phyloP scores from a whole-genome alignment of 2,888 invertebrate species.

The Dermolepida albohirtum region DNA sequence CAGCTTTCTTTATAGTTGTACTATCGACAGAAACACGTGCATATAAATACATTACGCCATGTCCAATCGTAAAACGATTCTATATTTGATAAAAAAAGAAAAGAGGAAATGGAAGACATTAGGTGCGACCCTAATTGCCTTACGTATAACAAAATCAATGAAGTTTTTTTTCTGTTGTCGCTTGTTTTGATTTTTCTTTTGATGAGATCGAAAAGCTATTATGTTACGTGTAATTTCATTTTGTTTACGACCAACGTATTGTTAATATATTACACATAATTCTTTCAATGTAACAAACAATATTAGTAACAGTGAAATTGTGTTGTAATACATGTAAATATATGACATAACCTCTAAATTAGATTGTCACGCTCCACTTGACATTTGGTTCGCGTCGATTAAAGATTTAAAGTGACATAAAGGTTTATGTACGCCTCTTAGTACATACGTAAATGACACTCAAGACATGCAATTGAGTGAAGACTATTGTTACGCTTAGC shows the following conservation, averaged over 20 bases:
- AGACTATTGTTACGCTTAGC: no score
- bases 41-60: neutral
- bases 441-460: no score
- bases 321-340: conserved; percentile 13
- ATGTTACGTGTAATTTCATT: no score
- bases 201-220: no score
- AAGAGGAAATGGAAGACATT: neutral
- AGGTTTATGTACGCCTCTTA: no score
- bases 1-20: neutral
- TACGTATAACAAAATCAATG: conserved; percentile 14
- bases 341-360: conserved; percentile 28
- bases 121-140: conserved; percentile 2
- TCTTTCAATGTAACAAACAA: neutral
- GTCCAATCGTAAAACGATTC: neutral
- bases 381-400: conserved; percentile 22
- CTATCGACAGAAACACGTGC: conserved; percentile 4
- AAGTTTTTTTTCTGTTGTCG: no score
- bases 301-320: conserved; percentile 5
- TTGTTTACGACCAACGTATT: neutral
- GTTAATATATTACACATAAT: neutral
- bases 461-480: no score
- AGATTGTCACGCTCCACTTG: conserved; percentile 28
- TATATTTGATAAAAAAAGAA: neutral
- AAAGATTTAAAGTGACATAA: conserved; percentile 8
- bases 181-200: no score